phyloP scores from a whole-genome alignment of 2,888 invertebrate genomes.

The Psylliodes chrysocephalus region DNA sequence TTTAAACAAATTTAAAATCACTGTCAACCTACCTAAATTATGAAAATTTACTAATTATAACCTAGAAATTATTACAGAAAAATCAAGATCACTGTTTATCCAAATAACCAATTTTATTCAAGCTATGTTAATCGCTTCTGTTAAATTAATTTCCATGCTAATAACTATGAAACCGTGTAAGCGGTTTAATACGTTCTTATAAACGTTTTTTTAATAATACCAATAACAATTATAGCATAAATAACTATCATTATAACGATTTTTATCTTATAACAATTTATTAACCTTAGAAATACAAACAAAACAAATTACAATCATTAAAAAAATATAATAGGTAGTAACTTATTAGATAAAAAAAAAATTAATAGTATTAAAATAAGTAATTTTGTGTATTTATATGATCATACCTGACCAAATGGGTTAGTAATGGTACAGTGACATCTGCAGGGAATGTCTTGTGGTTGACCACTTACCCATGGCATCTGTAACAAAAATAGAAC shows the following conservation, averaged over 20 bases:
- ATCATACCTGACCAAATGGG: constrained; percentile 43
- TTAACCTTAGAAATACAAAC: constrained; percentile 4
- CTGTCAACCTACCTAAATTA: no score
- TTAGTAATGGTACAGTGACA: constrained; percentile 47
- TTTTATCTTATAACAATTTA: not conserved
- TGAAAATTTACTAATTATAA: no score
- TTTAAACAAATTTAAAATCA: no score
- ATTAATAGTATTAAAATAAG: not conserved
- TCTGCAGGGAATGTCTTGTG: constrained; percentile 45
- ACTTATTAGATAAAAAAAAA: not conserved
- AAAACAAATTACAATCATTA: constrained; percentile 13
- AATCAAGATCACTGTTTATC: no score
- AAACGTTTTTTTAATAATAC: not conserved
- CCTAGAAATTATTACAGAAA: no score
- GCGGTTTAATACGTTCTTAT: no score
- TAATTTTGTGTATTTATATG: not conserved
- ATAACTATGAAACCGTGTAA: no score
- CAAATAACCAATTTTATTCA: no score
- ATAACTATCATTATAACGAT: not conserved
- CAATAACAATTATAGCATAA: not conserved
- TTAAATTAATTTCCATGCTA: no score
- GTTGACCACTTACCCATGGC: constrained; percentile 78
- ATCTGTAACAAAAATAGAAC: constrained; percentile 77
- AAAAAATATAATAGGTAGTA: constrained; percentile 1
- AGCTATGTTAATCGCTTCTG: no score